Percentiles rank a stretch among this genome's conserved stretches.
phyloP scores from a whole-genome alignment of 2,797 vertebrate species.

The Rhodeus uyekii region DNA sequence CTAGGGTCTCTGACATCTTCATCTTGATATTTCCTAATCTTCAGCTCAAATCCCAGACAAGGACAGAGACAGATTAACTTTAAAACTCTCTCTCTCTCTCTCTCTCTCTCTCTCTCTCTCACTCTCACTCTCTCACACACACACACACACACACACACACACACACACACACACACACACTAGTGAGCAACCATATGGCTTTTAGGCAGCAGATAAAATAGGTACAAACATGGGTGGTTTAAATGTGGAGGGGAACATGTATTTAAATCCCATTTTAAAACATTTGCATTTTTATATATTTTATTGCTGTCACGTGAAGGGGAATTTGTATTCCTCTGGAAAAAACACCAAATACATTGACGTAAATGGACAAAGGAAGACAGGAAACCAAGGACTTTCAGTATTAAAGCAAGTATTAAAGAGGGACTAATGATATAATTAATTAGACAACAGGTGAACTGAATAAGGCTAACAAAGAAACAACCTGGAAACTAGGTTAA shows the following conservation, averaged over 20 bases:
- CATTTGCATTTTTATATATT: neutral
- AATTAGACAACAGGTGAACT: too few species aligned
- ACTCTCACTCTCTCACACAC: neutral
- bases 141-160: neutral
- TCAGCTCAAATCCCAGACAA: conserved; percentile 56
- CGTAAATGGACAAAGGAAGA: too few species aligned
- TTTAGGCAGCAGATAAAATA: neutral
- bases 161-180: neutral
- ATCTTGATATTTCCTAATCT: conserved; percentile 61
- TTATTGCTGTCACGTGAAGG: too few species aligned
- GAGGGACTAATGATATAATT: too few species aligned
- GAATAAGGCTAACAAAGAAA: too few species aligned
- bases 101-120: too few species aligned
- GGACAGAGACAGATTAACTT: conserved; percentile 61
- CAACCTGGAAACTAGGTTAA: too few species aligned
- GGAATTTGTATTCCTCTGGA: too few species aligned
- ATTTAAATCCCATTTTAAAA: neutral
- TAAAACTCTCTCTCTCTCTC: neutral
- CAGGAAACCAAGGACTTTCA: too few species aligned
- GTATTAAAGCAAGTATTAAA: too few species aligned
- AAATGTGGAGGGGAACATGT: neutral
- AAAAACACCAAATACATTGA: neutral
- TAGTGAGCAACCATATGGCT: too few species aligned
- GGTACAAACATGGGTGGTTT: neutral
- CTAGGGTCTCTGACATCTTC: conserved; percentile 56